Evolutionary conservation across 2,797 vertebrate genomes (phyloP).

Genomic region (Enteromius radiatus): DNA sequence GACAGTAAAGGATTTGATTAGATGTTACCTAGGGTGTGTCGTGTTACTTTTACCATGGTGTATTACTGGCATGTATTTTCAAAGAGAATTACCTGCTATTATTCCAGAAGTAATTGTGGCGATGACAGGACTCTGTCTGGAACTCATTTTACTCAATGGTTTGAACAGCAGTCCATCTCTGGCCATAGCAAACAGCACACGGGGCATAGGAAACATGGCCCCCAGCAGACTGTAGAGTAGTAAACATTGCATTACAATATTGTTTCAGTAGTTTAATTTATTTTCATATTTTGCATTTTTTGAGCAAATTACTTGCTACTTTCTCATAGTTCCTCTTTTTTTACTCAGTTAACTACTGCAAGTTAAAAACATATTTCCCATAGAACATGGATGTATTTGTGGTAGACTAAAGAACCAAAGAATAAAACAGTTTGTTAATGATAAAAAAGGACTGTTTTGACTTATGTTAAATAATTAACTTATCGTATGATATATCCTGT

Average conservation of each 20-base stretch:
- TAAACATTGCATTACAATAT: neutral
- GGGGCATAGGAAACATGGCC: constrained; percentile 88
- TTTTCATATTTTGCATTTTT: neutral
- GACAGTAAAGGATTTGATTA: neutral
- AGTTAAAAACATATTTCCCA: neutral
- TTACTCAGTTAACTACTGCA: neutral
- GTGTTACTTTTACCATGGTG: neutral
- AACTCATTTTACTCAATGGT: constrained; percentile 79
- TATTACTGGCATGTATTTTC: neutral
- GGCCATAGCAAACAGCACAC: constrained; percentile 90
- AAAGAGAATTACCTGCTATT: constrained; percentile 77
- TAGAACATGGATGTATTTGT: neutral
- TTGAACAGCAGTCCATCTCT: constrained; percentile 87
- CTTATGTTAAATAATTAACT: constrained; percentile 41
- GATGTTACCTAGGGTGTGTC: neutral
- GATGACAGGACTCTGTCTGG: constrained; percentile 79
- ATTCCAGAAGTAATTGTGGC: constrained; percentile 82
- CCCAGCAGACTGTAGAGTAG: constrained; percentile 82
- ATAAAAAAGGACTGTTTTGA: neutral
- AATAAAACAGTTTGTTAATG: neutral
- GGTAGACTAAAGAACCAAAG: neutral
- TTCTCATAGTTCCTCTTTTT: neutral
- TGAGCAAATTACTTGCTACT: neutral
- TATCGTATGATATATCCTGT: neutral
- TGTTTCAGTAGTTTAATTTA: neutral